phyloP scores from a whole-genome alignment of 1,140 invertebrate genomes.

The Ooceraea biroi region DNA sequence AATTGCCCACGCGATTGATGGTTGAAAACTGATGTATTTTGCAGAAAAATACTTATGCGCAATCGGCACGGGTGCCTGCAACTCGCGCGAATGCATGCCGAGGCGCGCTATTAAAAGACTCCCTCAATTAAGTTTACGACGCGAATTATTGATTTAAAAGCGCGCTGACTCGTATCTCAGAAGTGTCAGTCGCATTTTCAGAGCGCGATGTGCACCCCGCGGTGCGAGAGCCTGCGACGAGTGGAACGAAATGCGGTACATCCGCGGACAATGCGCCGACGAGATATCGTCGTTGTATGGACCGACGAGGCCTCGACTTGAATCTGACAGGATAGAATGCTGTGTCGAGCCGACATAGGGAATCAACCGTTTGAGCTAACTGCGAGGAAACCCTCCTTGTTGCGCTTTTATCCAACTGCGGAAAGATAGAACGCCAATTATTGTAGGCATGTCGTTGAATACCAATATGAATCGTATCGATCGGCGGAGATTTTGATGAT shows the following conservation, averaged over 20 bases:
- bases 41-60: constrained; percentile 1
- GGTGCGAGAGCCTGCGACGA: constrained; percentile 1
- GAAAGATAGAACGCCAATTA: constrained; percentile 47
- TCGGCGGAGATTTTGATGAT: constrained; percentile 18
- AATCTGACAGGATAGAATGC: constrained; percentile 41
- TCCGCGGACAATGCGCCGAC: constrained; percentile 13
- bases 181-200: constrained; percentile 22
- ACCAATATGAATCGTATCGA: constrained; percentile 21
- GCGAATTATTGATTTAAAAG: constrained; percentile 44
- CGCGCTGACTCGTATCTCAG: constrained; percentile 31
- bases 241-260: constrained; percentile 7
- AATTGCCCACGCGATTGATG: neutral
- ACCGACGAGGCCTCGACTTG: constrained; percentile 8
- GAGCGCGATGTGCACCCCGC: neutral
- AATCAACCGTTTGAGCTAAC: neutral
- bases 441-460: neutral
- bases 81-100: neutral
- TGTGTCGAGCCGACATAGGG: neutral
- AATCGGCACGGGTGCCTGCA: neutral
- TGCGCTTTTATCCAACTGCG: neutral
- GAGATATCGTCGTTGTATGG: constrained; percentile 32
- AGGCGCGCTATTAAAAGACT: neutral
- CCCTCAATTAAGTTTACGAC: constrained; percentile 39
- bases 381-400: no score
- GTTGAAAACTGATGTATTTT: neutral